Base-by-base conservation (phyloP, 2,888 invertebrate species). In the Andricus curvator region DNA sequence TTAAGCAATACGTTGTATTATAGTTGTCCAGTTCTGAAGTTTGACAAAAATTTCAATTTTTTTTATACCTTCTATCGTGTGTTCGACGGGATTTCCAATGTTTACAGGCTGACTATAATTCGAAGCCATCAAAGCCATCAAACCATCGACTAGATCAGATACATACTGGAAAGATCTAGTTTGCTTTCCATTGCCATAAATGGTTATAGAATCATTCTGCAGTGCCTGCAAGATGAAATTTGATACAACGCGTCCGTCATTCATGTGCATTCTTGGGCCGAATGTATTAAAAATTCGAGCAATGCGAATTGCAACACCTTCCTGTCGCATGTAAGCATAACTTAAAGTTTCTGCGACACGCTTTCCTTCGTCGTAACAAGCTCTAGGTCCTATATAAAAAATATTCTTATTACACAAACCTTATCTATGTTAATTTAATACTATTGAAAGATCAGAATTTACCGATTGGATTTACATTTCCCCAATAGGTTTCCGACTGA, bases 331-430 rank as follows among this genome's bases (percentile, higher is more conserved):
- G 93, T 99, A 99, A 0, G 99, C 98, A 93, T 99, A 99, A 86
- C 96, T 96, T 81, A 99, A 94, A 0, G 99, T 98, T 93, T 99
- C 99, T 0, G 99, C 97, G 0, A 99, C 98, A 78, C 99, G 94
- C 93, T 99, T 99, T n/a, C 99, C 99, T 94, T 99, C 99, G 91
- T 99, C 99, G 90, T 99, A 99, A 93, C 99, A 99, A 0, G 99
- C 98, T 81, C 99, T 94, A 0, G 98, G 98, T 2, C 98, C 97
- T 96, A 89, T 89, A 93, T 81, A 33, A 79, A 56, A 56, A 56
- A n/a, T 2, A n/a, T 4, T n/a, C 1, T 56, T 56, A 3, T 56
- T 56, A 11, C 11, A 56, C 11, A 56, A 56, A 56, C 5, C n/a
- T n/a, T n/a, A n/a, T n/a, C n/a, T 20, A 64, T 25, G 33, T 51